phyloP scores from a whole-genome alignment of 2,888 invertebrate species.

The Syritta pipiens region DNA sequence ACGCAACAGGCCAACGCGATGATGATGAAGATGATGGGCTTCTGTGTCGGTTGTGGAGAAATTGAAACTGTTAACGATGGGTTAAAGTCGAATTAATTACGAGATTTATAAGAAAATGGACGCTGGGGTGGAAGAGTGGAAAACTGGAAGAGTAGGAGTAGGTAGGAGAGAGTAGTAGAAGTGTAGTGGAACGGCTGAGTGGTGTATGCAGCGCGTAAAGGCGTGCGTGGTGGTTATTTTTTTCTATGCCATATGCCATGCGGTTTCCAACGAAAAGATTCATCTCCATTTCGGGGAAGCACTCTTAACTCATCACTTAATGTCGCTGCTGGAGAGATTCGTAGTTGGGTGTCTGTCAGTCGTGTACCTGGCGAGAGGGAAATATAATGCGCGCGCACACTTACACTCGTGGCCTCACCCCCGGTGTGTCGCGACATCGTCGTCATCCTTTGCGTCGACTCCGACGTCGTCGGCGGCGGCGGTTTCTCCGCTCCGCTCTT shows the following conservation, averaged over 20 bases:
- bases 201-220: neutral
- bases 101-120: constrained; percentile 49
- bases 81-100: constrained; percentile 63
- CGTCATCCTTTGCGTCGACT: neutral
- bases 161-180: too few species aligned
- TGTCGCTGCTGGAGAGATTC: constrained; percentile 65
- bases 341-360: constrained; percentile 16
- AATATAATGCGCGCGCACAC: constrained; percentile 26
- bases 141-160: constrained; percentile 54
- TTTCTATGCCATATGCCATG: constrained; percentile 49
- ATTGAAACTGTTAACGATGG: constrained; percentile 65
- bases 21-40: constrained; percentile 58
- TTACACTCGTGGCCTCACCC: constrained; percentile 52
- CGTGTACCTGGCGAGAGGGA: constrained; percentile 49
- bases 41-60: constrained; percentile 60
- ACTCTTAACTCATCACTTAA: constrained; percentile 68
- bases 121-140: too few species aligned
- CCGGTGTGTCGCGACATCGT: constrained; percentile 61
- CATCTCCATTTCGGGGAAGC: constrained; percentile 67
- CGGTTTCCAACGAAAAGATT: constrained; percentile 64
- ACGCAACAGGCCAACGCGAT: constrained; percentile 27
- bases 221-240: constrained; percentile 15
- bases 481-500: constrained; percentile 10
- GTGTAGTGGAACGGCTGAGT: neutral
- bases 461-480: neutral